A percentile compares a stretch with the other conserved stretches of the same genome.
Evolutionary conservation across 2,113 vertebrate species (phyloP).

Genomic region (Condylura cristata): DNA sequence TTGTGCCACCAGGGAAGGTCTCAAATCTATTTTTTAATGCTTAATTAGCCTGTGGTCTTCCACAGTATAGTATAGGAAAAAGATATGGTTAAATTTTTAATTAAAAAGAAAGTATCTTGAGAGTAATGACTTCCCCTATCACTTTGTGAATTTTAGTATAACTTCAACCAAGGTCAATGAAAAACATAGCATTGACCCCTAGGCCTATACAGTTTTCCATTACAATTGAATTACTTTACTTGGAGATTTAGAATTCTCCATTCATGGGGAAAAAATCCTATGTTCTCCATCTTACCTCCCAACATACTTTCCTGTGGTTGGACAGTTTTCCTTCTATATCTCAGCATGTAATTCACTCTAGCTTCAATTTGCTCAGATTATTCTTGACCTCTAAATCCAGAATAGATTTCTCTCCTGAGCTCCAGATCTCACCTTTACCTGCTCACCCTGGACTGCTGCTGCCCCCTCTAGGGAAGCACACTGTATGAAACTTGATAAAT

Average conservation of each 20-base stretch:
- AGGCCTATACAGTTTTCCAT: conserved; percentile 71
- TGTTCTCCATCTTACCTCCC: background rate
- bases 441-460: background rate
- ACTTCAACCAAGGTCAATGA: conserved; percentile 72
- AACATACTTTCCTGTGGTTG: background rate
- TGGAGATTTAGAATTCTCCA: conserved; percentile 68
- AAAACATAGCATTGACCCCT: conserved; percentile 51
- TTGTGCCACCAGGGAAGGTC: too few species aligned
- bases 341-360: background rate
- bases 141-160: conserved; percentile 78
- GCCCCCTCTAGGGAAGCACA: background rate
- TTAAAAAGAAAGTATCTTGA: background rate
- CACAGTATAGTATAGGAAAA: background rate
- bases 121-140: conserved; percentile 43
- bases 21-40: background rate
- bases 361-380: background rate
- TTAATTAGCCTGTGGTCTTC: background rate
- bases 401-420: background rate
- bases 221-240: conserved; percentile 64
- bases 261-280: conserved; percentile 38
- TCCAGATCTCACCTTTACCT: background rate
- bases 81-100: background rate
- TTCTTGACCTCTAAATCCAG: background rate
- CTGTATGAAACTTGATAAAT: background rate
- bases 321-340: background rate